These are phyloP conservation scores for Ictidomys tridecemlineatus DNA, from an alignment of 2,113 vertebrate genomes.

Conservation along the genomic window DNA sequence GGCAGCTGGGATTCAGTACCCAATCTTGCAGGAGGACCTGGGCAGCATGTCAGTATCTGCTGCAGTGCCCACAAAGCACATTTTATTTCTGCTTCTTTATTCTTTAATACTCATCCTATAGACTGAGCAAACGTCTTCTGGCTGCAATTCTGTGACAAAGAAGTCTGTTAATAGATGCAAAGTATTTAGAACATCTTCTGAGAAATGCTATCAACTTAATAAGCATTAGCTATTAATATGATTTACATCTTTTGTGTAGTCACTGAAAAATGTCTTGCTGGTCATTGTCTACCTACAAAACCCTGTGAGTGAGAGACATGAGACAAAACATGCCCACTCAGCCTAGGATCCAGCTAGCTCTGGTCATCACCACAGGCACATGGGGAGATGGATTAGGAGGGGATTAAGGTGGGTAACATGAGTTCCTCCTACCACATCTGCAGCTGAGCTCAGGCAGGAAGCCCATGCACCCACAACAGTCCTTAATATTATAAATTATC, in stretches of 20 bases:
- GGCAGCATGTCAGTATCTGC: accelerated
- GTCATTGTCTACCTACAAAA: no score
- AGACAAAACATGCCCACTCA: accelerated
- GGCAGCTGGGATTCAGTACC: accelerated
- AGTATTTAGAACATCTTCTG: background rate
- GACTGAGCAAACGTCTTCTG: background rate
- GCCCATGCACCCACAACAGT: no score
- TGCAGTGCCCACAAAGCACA: no score
- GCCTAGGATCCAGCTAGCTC: no score
- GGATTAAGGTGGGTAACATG: no score
- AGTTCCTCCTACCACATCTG: no score
- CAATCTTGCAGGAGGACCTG: background rate
- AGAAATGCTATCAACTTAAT: background rate
- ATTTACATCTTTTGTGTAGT: background rate
- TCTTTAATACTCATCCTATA: background rate
- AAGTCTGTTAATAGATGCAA: no score
- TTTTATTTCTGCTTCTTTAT: background rate
- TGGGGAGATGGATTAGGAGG: no score
- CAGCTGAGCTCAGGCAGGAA: no score
- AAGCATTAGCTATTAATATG: no score
- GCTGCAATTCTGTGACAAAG: background rate
- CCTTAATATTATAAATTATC: no score
- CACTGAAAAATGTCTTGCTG: background rate
- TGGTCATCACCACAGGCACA: no score
- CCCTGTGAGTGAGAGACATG: accelerated